Conservation (phyloP, 2,113 vertebrate species). For the Platysteira castanea region DNA sequence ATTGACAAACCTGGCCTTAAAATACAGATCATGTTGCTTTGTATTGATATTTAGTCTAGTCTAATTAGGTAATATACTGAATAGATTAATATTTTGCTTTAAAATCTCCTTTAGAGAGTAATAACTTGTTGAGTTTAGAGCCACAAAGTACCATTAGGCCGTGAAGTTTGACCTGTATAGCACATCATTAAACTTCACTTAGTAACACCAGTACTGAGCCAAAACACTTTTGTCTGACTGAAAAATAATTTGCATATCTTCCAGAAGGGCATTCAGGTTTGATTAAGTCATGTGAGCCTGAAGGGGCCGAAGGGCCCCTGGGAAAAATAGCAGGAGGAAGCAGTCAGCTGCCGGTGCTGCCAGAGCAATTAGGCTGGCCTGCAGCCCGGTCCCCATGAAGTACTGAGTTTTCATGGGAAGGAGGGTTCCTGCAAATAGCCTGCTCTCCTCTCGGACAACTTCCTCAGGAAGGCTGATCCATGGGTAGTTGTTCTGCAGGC, state of each 20-base stretch:
- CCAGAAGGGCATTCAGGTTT: constrained; percentile 58
- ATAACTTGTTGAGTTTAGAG: neutral
- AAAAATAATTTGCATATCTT: constrained; percentile 65
- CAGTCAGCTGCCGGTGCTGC: constrained; percentile 14
- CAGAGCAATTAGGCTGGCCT: constrained; percentile 64
- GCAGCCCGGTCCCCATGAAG: constrained; percentile 24
- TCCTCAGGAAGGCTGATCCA: neutral
- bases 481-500: neutral
- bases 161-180: constrained; percentile 35
- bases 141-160: neutral
- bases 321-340: constrained; percentile 58
- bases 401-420: neutral
- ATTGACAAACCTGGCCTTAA: neutral
- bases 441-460: neutral
- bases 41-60: neutral
- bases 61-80: neutral
- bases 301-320: constrained; percentile 49
- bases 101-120: neutral
- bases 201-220: constrained; percentile 41
- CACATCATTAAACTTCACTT: constrained; percentile 62
- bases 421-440: neutral
- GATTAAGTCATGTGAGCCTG: constrained; percentile 55
- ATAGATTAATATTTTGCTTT: neutral
- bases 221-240: constrained; percentile 43
- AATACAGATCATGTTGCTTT: neutral